Evolutionary conservation across 2,113 vertebrate genomes (phyloP).

Genomic region (Ictalurus furcatus): DNA sequence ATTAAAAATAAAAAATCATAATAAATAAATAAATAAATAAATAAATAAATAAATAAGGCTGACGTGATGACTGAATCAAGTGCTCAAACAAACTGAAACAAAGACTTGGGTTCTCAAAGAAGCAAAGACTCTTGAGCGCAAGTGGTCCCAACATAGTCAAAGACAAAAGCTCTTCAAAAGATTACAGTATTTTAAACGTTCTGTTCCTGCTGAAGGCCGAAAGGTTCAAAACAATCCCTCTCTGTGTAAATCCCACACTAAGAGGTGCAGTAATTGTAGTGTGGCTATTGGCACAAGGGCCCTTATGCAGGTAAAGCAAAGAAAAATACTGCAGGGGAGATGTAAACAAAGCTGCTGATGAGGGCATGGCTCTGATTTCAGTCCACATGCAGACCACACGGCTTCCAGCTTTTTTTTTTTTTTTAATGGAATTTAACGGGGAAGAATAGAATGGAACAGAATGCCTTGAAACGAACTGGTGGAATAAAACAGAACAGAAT

Average conservation of each 20-base stretch:
- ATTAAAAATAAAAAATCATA: no score
- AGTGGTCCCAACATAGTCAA: background rate
- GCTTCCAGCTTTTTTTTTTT: background rate
- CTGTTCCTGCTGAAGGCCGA: background rate
- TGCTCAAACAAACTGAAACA: slow-evolving; percentile 8
- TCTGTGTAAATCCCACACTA: background rate
- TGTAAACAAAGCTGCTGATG: slow-evolving; percentile 31
- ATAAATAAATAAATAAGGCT: background rate
- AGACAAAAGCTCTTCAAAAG: slow-evolving; percentile 1
- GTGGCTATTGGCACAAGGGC: slow-evolving; percentile 19
- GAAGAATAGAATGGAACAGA: no score
- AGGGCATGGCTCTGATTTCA: slow-evolving; percentile 34
- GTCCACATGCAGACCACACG: slow-evolving; percentile 19
- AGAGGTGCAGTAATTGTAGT: slow-evolving; percentile 15
- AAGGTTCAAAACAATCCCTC: slow-evolving; percentile 26
- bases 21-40: background rate
- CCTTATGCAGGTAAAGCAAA: slow-evolving; percentile 27
- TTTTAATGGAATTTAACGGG: background rate
- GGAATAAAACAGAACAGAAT: background rate
- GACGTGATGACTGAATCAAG: slow-evolving; percentile 1
- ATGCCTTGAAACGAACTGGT: background rate
- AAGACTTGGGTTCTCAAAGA: background rate
- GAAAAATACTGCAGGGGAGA: slow-evolving; percentile 34
- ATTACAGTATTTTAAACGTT: slow-evolving; percentile 21
- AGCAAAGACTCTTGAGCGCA: background rate